Evolutionary conservation across 2,113 vertebrate genomes (phyloP).

Genomic region (Gobio gobio): DNA sequence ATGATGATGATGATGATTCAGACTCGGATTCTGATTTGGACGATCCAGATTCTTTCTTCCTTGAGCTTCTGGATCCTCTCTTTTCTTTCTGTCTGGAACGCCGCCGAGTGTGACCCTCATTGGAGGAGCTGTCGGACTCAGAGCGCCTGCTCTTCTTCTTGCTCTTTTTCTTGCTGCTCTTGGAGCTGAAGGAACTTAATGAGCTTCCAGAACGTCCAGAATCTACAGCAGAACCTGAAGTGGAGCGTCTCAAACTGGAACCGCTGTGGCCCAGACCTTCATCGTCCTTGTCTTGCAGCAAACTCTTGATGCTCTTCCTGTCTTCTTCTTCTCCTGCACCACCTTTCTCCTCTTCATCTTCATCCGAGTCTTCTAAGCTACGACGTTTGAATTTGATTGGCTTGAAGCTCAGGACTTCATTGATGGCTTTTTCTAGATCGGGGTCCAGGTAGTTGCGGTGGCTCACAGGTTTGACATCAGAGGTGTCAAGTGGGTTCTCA

Average conservation of each 20-base stretch:
- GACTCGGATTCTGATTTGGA: conserved; percentile 78
- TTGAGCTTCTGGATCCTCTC: conserved; percentile 69
- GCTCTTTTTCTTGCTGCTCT: conserved; percentile 68
- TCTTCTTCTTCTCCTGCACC: conserved; percentile 64
- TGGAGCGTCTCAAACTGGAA: conserved; percentile 78
- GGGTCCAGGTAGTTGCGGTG: conserved; percentile 93
- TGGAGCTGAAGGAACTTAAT: conserved; percentile 65
- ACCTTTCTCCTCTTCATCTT: conserved; percentile 63
- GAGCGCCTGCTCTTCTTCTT: conserved; percentile 67
- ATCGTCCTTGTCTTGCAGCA: conserved; percentile 63
- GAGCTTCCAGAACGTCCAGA: conserved; percentile 71
- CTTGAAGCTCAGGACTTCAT: conserved; percentile 94
- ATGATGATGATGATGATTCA: conserved; percentile 71
- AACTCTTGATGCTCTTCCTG: conserved; percentile 69
- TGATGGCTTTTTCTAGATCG: conserved; percentile 93
- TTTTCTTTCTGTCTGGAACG: conserved; percentile 73
- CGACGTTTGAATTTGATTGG: conserved; percentile 84
- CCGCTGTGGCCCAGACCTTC: conserved; percentile 64
- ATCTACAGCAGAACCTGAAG: conserved; percentile 80
- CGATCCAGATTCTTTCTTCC: conserved; percentile 72
- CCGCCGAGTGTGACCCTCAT: conserved; percentile 71
- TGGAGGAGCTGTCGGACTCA: conserved; percentile 74
- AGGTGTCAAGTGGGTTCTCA: conserved; percentile 52
- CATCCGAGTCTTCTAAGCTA: conserved; percentile 84
- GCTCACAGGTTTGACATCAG: conserved; percentile 72